Base-by-base conservation (phyloP, 1,140 invertebrate species). In the Penaeus chinensis region DNA sequence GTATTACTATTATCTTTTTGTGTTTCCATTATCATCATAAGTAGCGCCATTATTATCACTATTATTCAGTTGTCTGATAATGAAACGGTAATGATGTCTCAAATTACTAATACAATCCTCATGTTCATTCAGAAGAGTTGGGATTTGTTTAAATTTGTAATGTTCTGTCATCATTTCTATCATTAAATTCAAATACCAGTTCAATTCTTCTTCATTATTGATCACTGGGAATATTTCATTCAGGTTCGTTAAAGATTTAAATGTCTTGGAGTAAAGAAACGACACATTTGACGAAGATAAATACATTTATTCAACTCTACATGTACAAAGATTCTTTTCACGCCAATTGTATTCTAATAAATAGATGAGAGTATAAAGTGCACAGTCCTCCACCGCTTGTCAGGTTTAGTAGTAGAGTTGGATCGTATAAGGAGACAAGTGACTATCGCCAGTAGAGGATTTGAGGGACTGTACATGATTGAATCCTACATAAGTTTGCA, bases 231-330 rank as follows among this genome's bases (percentile, higher is more conserved):
- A 54, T 54, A 16, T 13, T 54, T 54, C 54, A 54, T 54, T 16
- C 10, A 8, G 10, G 16, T 13, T 16, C 54, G 10, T 54, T 10
- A 54, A 54, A 13, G 1, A 13, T 32, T 13, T 2, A 54, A 54
- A 13, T 2, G 16, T 54, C 16, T 18, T 63, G 60, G 80, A 66
- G 18, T 60, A 32, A 24, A 85, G 13, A 65, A 74, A 82, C 82
- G 78, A 60, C 42, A 65, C 37, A 62, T 54, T 47, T 42, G 86
- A 87, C 86, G 86, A 87, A 87, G 86, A 87, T 87, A 87, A 87
- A 87, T 87, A 87, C 86, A 87, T 87, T 87, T 87, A 87, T 87
- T 87, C 80, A 87, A 87, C 81, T 87, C 86, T 87, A 87, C 86
- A 87, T 87, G 80, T 87, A 87, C 86, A 87, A 87, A 87, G 86